A percentile compares a stretch with the other conserved stretches of the same genome.
These are phyloP conservation scores for Montipora foliosa DNA, from an alignment of 64 coral and sea anemone species.

Conservation along the genomic window DNA sequence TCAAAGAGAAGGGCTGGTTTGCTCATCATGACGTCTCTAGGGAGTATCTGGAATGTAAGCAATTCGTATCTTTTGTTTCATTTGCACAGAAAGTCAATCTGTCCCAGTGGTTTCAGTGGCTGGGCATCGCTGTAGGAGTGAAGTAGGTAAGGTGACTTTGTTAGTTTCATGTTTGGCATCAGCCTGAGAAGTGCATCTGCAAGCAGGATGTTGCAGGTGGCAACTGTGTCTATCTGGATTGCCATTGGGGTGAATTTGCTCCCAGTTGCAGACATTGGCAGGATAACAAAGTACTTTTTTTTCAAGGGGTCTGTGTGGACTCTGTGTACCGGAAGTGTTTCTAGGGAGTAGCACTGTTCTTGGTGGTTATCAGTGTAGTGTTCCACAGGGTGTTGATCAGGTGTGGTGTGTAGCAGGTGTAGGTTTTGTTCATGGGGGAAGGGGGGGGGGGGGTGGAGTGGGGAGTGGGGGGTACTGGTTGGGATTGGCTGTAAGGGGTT, in stretches of 20 bases:
- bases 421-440: slow-evolving; percentile 12
- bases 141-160: slow-evolving; percentile 43
- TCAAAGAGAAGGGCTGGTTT: slow-evolving; percentile 15
- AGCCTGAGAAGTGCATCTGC: slow-evolving; percentile 24
- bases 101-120: slow-evolving; percentile 21
- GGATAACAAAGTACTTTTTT: slow-evolving; percentile 9
- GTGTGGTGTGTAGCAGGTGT: slow-evolving; percentile 7
- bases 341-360: slow-evolving; percentile 19
- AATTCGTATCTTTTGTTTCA: slow-evolving; percentile 6
- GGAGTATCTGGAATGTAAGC: slow-evolving; percentile 48
- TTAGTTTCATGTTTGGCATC: slow-evolving; percentile 45
- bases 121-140: slow-evolving; percentile 25
- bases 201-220: slow-evolving; percentile 49
- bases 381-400: slow-evolving; percentile 15
- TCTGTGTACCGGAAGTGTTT: slow-evolving; percentile 34
- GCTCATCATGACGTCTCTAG: not conserved
- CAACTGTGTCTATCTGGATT: slow-evolving; percentile 64
- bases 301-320: not conserved
- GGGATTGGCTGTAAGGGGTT: not conserved
- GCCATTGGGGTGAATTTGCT: not conserved
- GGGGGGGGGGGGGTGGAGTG: slow-evolving; percentile 29
- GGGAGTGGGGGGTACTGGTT: not conserved
- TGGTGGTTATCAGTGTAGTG: not conserved
- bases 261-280: slow-evolving; percentile 35
- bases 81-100: slow-evolving; percentile 47